Evolutionary conservation across 2,888 invertebrate genomes (phyloP).

Genomic region (Meandrusa payeni): DNA sequence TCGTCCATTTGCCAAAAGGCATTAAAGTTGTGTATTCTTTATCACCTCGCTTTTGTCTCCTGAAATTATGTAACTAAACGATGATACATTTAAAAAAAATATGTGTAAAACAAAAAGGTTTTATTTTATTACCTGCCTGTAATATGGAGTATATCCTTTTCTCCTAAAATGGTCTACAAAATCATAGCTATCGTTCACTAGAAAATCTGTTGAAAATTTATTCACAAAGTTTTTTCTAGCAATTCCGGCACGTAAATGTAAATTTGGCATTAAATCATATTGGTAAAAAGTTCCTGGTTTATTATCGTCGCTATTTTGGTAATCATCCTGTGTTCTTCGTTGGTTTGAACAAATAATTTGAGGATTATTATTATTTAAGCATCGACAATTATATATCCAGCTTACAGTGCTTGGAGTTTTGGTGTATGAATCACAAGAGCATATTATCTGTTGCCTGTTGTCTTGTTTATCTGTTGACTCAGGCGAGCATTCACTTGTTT

Average conservation of each 20-base stretch:
- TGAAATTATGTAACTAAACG: constrained; percentile 41
- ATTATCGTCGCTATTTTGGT: constrained; percentile 31
- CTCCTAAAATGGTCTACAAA: constrained; percentile 24
- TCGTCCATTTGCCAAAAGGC: constrained; percentile 64
- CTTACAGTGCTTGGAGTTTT: constrained; percentile 30
- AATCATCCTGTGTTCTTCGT: constrained; percentile 31
- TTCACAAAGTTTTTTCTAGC: constrained; percentile 29
- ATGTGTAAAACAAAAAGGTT: constrained; percentile 5
- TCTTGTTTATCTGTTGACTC: constrained; percentile 25
- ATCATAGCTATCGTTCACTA: background rate
- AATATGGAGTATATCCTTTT: constrained; percentile 33
- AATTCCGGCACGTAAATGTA: constrained; percentile 39
- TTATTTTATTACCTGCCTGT: constrained; percentile 40
- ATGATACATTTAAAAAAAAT: constrained; percentile 34
- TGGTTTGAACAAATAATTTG: constrained; percentile 28
- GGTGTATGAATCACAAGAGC: constrained; percentile 40
- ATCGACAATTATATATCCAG: constrained; percentile 37
- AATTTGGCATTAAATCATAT: constrained; percentile 46
- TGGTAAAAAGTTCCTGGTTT: constrained; percentile 38
- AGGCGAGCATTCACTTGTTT: constrained; percentile 30
- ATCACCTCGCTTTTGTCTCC: constrained; percentile 48
- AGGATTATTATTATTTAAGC: constrained; percentile 30
- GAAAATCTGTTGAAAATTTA: constrained; percentile 24
- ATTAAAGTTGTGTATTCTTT: constrained; percentile 42
- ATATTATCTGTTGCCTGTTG: constrained; percentile 25